phyloP scores from a whole-genome alignment of 2,113 vertebrate genomes.

The Ardeotis arabs region DNA sequence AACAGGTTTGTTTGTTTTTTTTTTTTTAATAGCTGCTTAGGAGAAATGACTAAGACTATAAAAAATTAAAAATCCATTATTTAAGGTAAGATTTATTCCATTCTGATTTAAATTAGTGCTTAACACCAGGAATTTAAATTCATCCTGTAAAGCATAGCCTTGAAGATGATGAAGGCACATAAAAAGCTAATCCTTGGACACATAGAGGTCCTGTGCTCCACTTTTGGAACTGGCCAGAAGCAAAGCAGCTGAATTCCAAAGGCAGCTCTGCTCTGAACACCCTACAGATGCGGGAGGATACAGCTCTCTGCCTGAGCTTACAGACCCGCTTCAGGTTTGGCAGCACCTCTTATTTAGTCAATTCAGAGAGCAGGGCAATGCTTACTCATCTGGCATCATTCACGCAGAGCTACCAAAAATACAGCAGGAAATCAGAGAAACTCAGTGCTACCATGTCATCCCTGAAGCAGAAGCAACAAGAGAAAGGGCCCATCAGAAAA shows the following conservation, averaged over 20 bases:
- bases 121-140: not conserved
- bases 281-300: rapidly evolving
- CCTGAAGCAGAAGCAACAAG: not conserved
- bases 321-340: not conserved
- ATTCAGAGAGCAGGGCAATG: not conserved
- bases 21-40: not conserved
- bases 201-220: not conserved
- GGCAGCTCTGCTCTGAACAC: rapidly evolving
- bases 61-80: not conserved
- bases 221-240: not conserved
- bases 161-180: not conserved
- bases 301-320: not conserved
- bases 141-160: not conserved
- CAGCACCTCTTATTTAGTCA: not conserved
- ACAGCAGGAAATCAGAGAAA: not conserved
- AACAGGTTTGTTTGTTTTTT: not conserved
- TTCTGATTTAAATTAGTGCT: not conserved
- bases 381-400: not conserved
- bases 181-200: not conserved
- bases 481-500: not conserved
- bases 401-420: not conserved
- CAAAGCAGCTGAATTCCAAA: not conserved
- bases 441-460: rapidly evolving
- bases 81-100: not conserved
- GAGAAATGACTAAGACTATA: not conserved